phyloP scores from a whole-genome alignment of 2,797 vertebrate species.

The Nothura maculosa region DNA sequence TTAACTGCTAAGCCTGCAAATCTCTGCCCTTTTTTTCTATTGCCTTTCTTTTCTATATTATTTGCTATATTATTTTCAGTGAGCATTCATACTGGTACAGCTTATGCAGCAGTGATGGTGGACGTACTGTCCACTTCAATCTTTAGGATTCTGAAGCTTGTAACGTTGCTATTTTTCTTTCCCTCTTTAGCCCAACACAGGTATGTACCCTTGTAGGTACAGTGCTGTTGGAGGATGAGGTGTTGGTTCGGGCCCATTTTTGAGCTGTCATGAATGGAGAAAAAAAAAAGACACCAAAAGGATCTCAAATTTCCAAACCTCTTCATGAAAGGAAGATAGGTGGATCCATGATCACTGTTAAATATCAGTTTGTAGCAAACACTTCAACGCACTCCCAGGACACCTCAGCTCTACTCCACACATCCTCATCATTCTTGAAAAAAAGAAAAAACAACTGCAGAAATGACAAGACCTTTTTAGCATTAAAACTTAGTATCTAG shows the following conservation, averaged over 20 bases:
- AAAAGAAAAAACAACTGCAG: not conserved
- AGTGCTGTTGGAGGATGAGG: not conserved
- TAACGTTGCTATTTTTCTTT: not conserved
- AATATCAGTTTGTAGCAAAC: not conserved
- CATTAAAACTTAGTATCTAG: constrained; percentile 7
- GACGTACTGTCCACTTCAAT: not conserved
- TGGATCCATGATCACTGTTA: not conserved
- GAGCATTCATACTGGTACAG: not conserved
- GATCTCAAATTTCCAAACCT: not conserved
- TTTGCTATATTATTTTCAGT: constrained; percentile 5
- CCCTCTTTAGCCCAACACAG: not conserved
- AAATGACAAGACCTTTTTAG: not conserved
- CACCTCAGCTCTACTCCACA: not conserved
- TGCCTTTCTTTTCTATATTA: constrained; percentile 37
- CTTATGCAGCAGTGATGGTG: not conserved
- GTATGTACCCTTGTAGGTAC: not conserved
- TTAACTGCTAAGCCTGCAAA: not conserved
- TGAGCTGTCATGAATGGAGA: not conserved
- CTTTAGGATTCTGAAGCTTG: not conserved
- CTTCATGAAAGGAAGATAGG: fast-evolving
- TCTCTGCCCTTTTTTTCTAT: not conserved
- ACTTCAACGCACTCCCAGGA: fast-evolving
- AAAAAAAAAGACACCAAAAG: fast-evolving
- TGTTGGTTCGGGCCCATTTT: not conserved
- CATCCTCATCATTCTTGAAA: not conserved